Percentiles rank a stretch among this genome's conserved stretches.
Conservation (phyloP, 1,140 invertebrate genomes). For the Teleogryllus occipitalis region DNA sequence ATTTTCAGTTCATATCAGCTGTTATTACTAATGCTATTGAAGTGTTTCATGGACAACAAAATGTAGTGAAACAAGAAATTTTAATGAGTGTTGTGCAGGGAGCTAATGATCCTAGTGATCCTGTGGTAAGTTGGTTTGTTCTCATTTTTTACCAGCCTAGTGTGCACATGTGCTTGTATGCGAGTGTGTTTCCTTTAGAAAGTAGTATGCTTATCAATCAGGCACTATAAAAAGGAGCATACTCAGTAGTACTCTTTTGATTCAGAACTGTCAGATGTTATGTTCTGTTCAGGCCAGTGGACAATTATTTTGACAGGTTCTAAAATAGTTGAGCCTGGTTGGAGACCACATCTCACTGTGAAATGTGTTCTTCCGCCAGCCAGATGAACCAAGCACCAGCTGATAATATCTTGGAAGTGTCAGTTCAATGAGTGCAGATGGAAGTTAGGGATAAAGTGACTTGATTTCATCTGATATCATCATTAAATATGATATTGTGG, state of each 20-base stretch:
- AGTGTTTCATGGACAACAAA: constrained; percentile 40
- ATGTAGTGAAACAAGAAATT: constrained; percentile 33
- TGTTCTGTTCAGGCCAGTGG: neutral
- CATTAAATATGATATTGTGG: too few species aligned
- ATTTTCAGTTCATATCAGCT: constrained; percentile 47
- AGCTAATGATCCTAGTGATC: constrained; percentile 46
- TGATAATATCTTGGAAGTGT: too few species aligned
- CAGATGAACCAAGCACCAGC: too few species aligned
- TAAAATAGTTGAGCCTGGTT: too few species aligned
- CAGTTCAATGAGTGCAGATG: too few species aligned
- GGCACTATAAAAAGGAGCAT: neutral
- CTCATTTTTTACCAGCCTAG: neutral
- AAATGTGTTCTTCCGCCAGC: too few species aligned
- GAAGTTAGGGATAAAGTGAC: too few species aligned
- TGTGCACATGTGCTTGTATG: too few species aligned
- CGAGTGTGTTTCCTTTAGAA: neutral
- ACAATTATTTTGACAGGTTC: neutral
- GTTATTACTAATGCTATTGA: constrained; percentile 44
- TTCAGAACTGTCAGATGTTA: neutral
- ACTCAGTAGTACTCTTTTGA: neutral
- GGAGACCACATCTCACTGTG: too few species aligned
- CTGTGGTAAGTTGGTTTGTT: constrained; percentile 34
- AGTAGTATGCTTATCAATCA: neutral
- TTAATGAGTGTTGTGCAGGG: constrained; percentile 45
- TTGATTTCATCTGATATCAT: too few species aligned